These are phyloP conservation scores for Chloromyia formosa DNA, from an alignment of 2,888 invertebrate species.

Conservation along the genomic window DNA sequence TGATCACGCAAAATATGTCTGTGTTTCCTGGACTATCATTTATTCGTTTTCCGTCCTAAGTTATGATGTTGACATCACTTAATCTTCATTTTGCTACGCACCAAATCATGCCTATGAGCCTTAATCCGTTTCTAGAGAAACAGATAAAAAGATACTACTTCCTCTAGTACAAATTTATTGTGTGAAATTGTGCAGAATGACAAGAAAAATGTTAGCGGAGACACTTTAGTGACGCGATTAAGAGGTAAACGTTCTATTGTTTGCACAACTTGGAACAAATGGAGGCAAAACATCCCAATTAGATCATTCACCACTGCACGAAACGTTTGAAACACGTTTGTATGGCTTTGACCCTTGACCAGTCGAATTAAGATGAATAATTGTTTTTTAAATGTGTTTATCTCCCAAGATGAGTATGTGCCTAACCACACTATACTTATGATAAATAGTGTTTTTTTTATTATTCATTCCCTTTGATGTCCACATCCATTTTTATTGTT, in stretches of 20 bases:
- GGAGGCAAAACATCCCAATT: constrained; percentile 15
- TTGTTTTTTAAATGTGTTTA: too few species aligned
- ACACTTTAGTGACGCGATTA: constrained; percentile 35
- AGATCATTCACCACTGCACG: constrained; percentile 2
- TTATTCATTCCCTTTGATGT: too few species aligned
- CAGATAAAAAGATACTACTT: too few species aligned
- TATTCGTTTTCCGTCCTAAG: too few species aligned
- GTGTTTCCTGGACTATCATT: too few species aligned
- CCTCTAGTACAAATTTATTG: background rate
- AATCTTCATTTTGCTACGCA: too few species aligned
- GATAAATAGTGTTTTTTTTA: too few species aligned
- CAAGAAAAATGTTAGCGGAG: constrained; percentile 23
- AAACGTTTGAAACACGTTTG: background rate
- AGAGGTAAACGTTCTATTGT: constrained; percentile 42
- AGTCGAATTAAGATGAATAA: constrained; percentile 11
- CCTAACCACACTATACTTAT: too few species aligned
- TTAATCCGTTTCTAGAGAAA: too few species aligned
- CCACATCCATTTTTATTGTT: background rate
- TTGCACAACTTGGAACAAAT: background rate
- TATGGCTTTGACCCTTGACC: constrained; percentile 31
- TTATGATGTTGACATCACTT: too few species aligned
- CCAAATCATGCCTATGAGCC: too few species aligned
- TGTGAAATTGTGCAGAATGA: constrained; percentile 21
- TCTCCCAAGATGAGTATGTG: background rate
- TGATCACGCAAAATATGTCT: too few species aligned